Conservation (phyloP, 2,888 invertebrate genomes). For the Stramonita haemastoma region DNA sequence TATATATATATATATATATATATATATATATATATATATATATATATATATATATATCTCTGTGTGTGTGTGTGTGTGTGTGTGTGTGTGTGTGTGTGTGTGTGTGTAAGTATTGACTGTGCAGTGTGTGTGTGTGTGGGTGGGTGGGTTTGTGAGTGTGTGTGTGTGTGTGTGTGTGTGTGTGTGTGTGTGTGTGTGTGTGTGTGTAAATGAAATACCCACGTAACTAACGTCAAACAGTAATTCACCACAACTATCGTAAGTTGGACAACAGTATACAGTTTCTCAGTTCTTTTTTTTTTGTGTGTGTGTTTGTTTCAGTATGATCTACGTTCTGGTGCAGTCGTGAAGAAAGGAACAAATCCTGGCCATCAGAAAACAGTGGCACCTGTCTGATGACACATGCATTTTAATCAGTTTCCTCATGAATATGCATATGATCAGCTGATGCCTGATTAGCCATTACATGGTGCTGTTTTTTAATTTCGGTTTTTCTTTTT, state of each 20-base stretch:
- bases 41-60: neutral
- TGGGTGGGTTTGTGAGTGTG: neutral
- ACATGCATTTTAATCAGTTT: neutral
- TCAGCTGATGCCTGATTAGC: neutral
- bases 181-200: constrained; percentile 4
- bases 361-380: neutral
- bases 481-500: too few species aligned
- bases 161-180: constrained; percentile 18
- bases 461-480: neutral
- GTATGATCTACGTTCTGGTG: constrained; percentile 52
- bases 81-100: neutral
- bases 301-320: constrained; percentile 32
- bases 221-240: too few species aligned
- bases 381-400: neutral
- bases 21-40: neutral
- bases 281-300: neutral
- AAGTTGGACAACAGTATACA: neutral
- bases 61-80: neutral
- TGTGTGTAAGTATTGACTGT: neutral
- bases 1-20: too few species aligned
- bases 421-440: neutral
- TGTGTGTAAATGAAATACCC: neutral
- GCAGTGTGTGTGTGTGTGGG: neutral
- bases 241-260: neutral
- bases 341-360: constrained; percentile 35